Evolutionary conservation across 1,140 invertebrate genomes (phyloP).

Genomic region (Lasioglossum baleicum): DNA sequence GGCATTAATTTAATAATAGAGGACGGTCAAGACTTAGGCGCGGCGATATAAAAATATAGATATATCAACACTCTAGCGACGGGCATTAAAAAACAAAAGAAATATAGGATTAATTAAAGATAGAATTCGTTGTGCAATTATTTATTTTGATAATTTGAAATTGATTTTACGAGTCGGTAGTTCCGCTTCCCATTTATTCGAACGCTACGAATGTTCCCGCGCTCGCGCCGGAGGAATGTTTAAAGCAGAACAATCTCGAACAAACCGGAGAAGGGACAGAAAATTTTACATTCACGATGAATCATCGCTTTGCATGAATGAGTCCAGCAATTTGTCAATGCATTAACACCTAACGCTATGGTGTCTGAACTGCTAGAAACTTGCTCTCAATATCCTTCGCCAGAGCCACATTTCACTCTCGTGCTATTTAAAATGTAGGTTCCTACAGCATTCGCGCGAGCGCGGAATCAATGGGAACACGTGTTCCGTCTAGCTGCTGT

Average conservation of each 20-base stretch:
- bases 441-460: too few species aligned
- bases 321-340: not conserved
- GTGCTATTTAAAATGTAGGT: not conserved
- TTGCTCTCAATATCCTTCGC: not conserved
- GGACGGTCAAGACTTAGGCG: too few species aligned
- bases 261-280: slow-evolving; percentile 2
- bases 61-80: too few species aligned
- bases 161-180: too few species aligned
- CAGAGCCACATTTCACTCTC: not conserved
- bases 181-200: not conserved
- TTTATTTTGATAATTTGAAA: not conserved
- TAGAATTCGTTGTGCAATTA: not conserved
- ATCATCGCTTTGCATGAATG: slow-evolving; percentile 12
- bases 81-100: too few species aligned
- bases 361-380: not conserved
- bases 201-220: not conserved
- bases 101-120: not conserved
- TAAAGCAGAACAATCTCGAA: slow-evolving; percentile 24
- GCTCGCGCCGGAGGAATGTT: not conserved
- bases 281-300: slow-evolving; percentile 19
- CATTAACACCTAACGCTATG: not conserved
- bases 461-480: not conserved
- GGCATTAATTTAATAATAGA: slow-evolving; percentile 1
- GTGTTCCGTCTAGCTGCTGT: not conserved
- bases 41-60: too few species aligned